Base-by-base conservation (phyloP, 1,140 invertebrate species). In the Episyrphus balteatus region DNA sequence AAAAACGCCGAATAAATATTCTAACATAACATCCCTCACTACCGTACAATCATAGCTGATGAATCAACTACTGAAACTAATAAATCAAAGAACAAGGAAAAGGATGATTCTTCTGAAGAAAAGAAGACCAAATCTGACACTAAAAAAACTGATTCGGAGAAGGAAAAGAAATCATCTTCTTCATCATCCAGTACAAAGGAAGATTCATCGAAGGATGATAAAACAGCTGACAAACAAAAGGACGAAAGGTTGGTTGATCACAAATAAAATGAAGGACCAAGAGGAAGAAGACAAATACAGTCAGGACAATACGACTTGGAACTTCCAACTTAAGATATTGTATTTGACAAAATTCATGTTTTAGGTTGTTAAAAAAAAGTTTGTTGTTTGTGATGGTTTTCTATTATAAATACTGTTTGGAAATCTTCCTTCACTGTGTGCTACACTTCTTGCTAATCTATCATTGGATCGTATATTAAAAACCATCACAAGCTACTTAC, bases 141-240 rank as follows among this genome's bases (percentile, higher is more conserved):
- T n/a, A 41, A 31, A 8, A 19, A 43, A 32, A 7, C 13, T 43
- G 42, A 8, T 30, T 30, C 34, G 13, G 34, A 37, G 3, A 37
- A 37, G 11, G 15, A 37, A 5, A 15, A n/a, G 34, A 37, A 15
- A n/a, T n/a, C 12, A 37, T 37, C 15, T 3, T 37, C 34, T 3
- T 5, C 34, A 15, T 13, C 13, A 3, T 7, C 21, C 30, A 13
- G 42, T 13, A 12, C 21, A 17, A 12, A 12, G n/a, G 11, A n/a
- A n/a, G 21, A 26, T 5, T 26, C 21, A 5, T 26, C 21, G 3
- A 43, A 62, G 46, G 63, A 66, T 45, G 63, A 63, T 1, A 66
- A 66, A 47, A 42, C 54, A 0, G 34, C 44, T 48, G 63, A 64
- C 41, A 66, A 64, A 8, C 30, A 47, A 51, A 64, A 66, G 40